Evolutionary conservation across 2,797 vertebrate genomes (phyloP), one percentile per base, ranked within the genome.

Genomic region (Anas bahamensis): DNA sequence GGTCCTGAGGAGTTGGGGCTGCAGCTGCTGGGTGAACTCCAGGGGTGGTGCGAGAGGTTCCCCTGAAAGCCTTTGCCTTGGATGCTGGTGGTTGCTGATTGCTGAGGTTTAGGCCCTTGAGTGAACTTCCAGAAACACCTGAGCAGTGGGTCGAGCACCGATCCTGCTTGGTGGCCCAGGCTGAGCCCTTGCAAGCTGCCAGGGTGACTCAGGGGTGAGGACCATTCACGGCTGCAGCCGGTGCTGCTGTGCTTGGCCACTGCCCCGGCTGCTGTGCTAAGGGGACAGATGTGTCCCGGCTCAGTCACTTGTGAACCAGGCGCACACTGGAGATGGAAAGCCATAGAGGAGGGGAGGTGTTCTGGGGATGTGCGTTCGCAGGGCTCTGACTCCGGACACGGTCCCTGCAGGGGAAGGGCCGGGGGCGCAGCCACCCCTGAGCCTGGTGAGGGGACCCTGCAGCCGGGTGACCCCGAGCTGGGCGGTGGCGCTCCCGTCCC

Each of bases 381-480:
- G 75, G 56, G 28, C 35, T 56, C 48, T n/a, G 39, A 3, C 60
- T 23, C 42, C 0, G 0, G 21, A 17, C 14, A 7, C 11, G 9
- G 33, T 22, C 17, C 48, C 46, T 8, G 35, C 11, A 6, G 74
- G 21, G 44, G 33, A n/a, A 55, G 10, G n/a, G 63, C 42, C 1
- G 3, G 18, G 22, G 16, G 80, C 4, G 1, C 75, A 33, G 69
- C 55, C 5, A 2, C 61, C 61, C 13, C 42, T 12, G 0, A 1
- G 2, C n/a, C 17, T 9, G 31, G 35, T 0, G 3, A 56, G 17
- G 57, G n/a, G 41, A 17, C 1, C 8, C 39, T 1, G 1, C 5
- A 5, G 33, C 46, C 0, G 1, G 26, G 26, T 18, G 48, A 26
- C 46, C 37, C 42, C 1, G 4, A 7, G 19, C 17, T 46, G 70